phyloP scores from a whole-genome alignment of 2,113 vertebrate genomes.

The Trematomus loennbergii region DNA sequence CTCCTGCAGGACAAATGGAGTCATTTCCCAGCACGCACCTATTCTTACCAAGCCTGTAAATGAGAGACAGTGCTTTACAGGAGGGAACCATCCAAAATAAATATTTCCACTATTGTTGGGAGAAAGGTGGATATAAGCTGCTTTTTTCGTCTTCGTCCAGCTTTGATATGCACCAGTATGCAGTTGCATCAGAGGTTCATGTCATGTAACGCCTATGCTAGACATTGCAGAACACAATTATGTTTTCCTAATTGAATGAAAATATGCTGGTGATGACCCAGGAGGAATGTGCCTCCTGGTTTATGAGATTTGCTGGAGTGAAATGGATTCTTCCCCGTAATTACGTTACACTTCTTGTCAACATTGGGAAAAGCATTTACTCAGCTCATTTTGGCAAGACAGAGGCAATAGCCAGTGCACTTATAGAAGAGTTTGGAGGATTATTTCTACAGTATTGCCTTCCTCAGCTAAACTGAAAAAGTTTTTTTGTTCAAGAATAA shows the following conservation, averaged over 20 bases:
- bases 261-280: slow-evolving; percentile 36
- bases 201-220: slow-evolving; percentile 15
- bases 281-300: slow-evolving; percentile 12
- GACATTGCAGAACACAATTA: slow-evolving; percentile 17
- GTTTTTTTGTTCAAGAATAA: slow-evolving; percentile 33
- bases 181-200: slow-evolving; percentile 8
- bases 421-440: slow-evolving; percentile 23
- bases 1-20: slow-evolving; percentile 50
- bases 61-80: slow-evolving; percentile 18
- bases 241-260: slow-evolving; percentile 52
- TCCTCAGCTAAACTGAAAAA: not conserved
- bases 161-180: slow-evolving; percentile 11
- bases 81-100: not conserved
- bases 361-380: slow-evolving; percentile 21
- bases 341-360: slow-evolving; percentile 50
- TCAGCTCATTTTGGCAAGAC: slow-evolving; percentile 22
- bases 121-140: not conserved
- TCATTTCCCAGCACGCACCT: slow-evolving; percentile 24
- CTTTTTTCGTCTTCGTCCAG: not conserved
- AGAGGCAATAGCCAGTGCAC: slow-evolving; percentile 9
- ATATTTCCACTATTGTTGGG: not conserved
- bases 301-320: slow-evolving; percentile 62
- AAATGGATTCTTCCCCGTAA: slow-evolving; percentile 60
- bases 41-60: slow-evolving; percentile 6
- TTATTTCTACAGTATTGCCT: not conserved